These are phyloP conservation scores for Mylabris phalerata DNA, from an alignment of 1,140 invertebrate species.

Conservation along the genomic window DNA sequence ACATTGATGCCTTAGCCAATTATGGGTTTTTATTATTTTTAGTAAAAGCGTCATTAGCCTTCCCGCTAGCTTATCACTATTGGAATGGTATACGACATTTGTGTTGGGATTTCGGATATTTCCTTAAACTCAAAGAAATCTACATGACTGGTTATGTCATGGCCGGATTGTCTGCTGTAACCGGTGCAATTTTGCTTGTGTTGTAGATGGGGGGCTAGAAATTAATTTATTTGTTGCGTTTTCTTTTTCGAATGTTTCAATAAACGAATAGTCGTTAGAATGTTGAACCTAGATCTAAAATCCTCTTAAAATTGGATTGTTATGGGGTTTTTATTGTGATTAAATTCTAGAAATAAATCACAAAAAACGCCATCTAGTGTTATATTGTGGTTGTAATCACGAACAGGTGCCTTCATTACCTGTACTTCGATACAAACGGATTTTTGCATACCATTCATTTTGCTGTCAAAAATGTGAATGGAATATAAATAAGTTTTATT, in stretches of 20 bases:
- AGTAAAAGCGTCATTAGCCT: constrained; percentile 24
- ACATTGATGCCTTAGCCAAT: constrained; percentile 25
- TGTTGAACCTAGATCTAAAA: too few relatives aligned
- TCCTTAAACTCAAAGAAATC: constrained; percentile 24
- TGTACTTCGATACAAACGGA: not conserved
- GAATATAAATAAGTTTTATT: constrained; percentile 21
- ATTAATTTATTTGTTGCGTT: too few relatives aligned
- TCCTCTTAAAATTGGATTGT: too few relatives aligned
- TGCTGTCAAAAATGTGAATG: constrained; percentile 18
- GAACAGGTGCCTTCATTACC: not conserved
- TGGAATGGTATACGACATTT: constrained; percentile 32
- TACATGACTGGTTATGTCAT: constrained; percentile 21
- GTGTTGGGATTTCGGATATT: constrained; percentile 22
- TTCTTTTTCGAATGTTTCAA: too few relatives aligned
- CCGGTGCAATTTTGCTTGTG: too few relatives aligned
- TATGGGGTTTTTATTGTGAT: too few relatives aligned
- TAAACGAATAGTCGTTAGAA: too few relatives aligned
- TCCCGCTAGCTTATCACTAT: constrained; percentile 30
- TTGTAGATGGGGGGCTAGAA: too few relatives aligned
- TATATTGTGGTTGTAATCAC: not conserved
- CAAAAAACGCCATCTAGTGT: not conserved
- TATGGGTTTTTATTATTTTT: constrained; percentile 7
- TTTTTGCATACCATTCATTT: constrained; percentile 12
- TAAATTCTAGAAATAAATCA: too few relatives aligned
- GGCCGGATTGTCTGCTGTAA: too few relatives aligned